These are phyloP conservation scores for Agriopis leucophaearia DNA, from an alignment of 2,888 invertebrate species.

Conservation along the genomic window DNA sequence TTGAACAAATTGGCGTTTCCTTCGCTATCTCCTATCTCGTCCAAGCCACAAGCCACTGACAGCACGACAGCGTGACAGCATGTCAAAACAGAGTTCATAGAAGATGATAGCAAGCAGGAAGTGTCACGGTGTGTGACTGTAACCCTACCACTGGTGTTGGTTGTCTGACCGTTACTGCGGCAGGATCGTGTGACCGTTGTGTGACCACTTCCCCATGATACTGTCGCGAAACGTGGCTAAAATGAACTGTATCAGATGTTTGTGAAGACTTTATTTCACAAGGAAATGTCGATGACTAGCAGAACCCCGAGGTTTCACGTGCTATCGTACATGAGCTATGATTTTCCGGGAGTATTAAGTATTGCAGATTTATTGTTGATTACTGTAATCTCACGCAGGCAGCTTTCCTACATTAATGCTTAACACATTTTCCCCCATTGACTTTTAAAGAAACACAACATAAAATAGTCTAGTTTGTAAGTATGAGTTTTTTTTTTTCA, in stretches of 20 bases:
- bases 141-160: slow-evolving; percentile 24
- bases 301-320: no score
- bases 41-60: slow-evolving; percentile 3
- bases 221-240: slow-evolving; percentile 9
- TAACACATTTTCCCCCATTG: no score
- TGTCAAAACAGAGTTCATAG: slow-evolving; percentile 14
- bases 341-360: no score
- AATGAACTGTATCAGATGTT: not conserved
- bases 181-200: slow-evolving; percentile 23
- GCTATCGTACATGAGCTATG: no score
- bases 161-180: slow-evolving; percentile 21
- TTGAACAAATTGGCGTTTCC: slow-evolving; percentile 11
- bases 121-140: slow-evolving; percentile 30
- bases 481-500: no score
- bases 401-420: no score
- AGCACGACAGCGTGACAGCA: slow-evolving; percentile 7
- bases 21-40: slow-evolving; percentile 10
- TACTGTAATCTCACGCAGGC: no score
- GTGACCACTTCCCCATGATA: slow-evolving; percentile 22
- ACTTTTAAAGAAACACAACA: no score
- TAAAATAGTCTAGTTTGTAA: no score
- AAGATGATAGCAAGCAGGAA: slow-evolving; percentile 25
- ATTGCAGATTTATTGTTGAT: no score
- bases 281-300: not conserved
- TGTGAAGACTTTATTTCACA: not conserved